Conservation (phyloP, 2,113 vertebrate genomes). For the Mesembrinibis cayennensis region DNA sequence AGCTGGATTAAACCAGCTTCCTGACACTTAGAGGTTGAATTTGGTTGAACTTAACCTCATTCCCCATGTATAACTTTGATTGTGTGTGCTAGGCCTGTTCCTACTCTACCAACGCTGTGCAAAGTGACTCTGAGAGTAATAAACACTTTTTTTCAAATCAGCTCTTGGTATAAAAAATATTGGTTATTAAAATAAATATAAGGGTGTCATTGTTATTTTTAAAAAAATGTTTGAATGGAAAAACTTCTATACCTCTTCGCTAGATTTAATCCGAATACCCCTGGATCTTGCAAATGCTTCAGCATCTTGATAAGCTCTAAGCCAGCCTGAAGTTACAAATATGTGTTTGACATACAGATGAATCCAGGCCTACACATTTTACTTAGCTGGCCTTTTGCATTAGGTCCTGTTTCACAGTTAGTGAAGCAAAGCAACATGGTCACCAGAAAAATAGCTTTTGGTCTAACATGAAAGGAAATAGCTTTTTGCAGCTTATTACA, state of each 20-base stretch:
- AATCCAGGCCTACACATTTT: not conserved
- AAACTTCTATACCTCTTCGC: not conserved
- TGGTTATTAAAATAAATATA: not conserved
- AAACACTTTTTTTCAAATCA: not conserved
- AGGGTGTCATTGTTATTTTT: not conserved
- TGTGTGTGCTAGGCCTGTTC: not conserved
- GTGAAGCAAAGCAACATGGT: not conserved
- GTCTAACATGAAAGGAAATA: not conserved
- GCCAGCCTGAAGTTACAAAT: not conserved
- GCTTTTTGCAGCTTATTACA: not conserved
- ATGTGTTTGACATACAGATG: accelerated
- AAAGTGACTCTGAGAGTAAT: not conserved
- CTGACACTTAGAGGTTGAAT: not conserved
- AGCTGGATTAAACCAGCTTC: not conserved
- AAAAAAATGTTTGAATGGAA: not conserved
- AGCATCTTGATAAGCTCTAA: not conserved
- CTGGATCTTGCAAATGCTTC: not conserved
- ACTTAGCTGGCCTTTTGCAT: not conserved
- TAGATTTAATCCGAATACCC: not conserved
- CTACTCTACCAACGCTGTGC: not conserved
- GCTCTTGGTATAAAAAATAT: not conserved
- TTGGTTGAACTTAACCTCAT: not conserved
- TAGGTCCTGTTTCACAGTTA: not conserved
- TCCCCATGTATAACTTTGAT: not conserved
- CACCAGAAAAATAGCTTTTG: not conserved